Conservation (phyloP, 2,888 invertebrate species). For the Athrips mouffetella region DNA sequence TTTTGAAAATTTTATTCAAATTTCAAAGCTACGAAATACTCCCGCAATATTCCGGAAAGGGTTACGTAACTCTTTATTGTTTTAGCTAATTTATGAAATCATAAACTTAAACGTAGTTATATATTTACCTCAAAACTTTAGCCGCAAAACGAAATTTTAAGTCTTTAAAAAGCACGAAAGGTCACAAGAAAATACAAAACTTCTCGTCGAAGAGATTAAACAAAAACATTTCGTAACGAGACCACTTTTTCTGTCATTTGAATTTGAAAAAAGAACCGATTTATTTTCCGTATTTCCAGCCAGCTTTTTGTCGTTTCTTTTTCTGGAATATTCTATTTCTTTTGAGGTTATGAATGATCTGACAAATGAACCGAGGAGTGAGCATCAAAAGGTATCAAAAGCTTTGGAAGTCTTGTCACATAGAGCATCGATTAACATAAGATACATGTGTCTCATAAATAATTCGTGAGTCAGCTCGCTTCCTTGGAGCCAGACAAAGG, state of each 20-base stretch:
- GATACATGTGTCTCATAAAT: slow-evolving; percentile 29
- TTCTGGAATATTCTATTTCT: slow-evolving; percentile 16
- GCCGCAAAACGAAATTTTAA: no score
- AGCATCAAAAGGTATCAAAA: slow-evolving; percentile 21
- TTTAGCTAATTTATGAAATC: no score
- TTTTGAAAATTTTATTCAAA: slow-evolving; percentile 3
- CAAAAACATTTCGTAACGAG: neutral
- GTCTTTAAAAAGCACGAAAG: neutral
- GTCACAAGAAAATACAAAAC: neutral
- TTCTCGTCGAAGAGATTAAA: neutral
- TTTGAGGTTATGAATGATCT: slow-evolving; percentile 22
- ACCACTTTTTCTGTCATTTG: slow-evolving; percentile 7
- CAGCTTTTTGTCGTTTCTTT: slow-evolving; percentile 6
- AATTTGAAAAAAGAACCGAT: slow-evolving; percentile 15
- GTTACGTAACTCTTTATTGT: no score
- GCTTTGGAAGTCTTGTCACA: slow-evolving; percentile 21
- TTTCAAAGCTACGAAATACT: no score
- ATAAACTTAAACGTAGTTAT: no score
- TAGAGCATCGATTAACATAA: slow-evolving; percentile 26
- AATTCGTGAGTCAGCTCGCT: slow-evolving; percentile 22
- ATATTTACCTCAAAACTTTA: no score
- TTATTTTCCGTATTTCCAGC: slow-evolving; percentile 9
- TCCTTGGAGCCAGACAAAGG: slow-evolving; percentile 14
- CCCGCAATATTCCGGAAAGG: no score
- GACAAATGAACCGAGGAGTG: slow-evolving; percentile 22